These are phyloP conservation scores for Neoniphon sammara DNA, from an alignment of 2,797 vertebrate species.

Conservation along the genomic window DNA sequence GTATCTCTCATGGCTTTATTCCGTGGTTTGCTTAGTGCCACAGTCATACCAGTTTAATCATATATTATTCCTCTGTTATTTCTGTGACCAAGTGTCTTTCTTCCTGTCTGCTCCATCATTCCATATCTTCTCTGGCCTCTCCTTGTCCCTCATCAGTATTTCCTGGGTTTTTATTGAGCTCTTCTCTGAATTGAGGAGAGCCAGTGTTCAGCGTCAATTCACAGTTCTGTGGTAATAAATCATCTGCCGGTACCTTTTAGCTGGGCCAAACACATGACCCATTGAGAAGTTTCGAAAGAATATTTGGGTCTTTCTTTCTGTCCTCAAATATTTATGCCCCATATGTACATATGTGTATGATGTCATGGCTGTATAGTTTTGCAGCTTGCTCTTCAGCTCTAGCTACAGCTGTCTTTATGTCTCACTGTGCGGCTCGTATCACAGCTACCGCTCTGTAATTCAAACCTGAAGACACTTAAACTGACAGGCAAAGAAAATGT, in stretches of 20 bases:
- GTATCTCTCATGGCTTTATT: neutral
- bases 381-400: conserved; percentile 62
- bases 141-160: neutral
- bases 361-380: conserved; percentile 46
- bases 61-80: neutral
- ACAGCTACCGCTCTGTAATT: conserved; percentile 35
- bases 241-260: neutral
- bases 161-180: conserved; percentile 15
- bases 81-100: neutral
- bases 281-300: conserved; percentile 7
- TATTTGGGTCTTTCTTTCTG: conserved; percentile 9
- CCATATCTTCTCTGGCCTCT: neutral
- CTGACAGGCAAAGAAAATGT: neutral
- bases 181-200: neutral
- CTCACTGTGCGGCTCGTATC: conserved; percentile 25
- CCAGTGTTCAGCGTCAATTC: conserved; percentile 21
- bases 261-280: conserved; percentile 51
- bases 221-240: conserved; percentile 25
- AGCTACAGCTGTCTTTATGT: conserved; percentile 20
- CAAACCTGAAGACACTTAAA: neutral
- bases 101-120: conserved; percentile 9
- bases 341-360: conserved; percentile 13
- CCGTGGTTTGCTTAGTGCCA: neutral
- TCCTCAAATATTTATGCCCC: conserved; percentile 31
- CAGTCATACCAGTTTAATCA: conserved; percentile 17